Percentiles rank a stretch among this genome's conserved stretches.
Evolutionary conservation across 2,888 invertebrate genomes (phyloP).

Genomic region (Chrysodeixis includens): DNA sequence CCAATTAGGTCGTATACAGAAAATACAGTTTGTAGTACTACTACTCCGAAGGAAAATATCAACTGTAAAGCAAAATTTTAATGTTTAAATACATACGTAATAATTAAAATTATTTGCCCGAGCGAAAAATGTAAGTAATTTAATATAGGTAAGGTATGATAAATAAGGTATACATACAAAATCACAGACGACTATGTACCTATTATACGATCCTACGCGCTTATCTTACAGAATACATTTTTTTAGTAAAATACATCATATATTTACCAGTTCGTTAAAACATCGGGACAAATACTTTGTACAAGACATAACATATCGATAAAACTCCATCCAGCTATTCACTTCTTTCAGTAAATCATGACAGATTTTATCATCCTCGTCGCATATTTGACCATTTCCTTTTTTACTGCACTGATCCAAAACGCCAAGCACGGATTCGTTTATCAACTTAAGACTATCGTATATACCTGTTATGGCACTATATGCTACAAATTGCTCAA

Average conservation of each 20-base stretch:
- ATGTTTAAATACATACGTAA: neutral
- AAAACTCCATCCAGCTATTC: neutral
- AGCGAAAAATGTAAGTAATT: neutral
- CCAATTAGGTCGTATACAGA: neutral
- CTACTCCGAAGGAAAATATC: neutral
- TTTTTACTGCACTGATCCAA: neutral
- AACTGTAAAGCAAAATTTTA: neutral
- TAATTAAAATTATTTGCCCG: neutral
- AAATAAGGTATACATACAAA: too few relatives aligned
- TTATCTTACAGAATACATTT: too few relatives aligned
- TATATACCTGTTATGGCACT: neutral
- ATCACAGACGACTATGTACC: too few relatives aligned
- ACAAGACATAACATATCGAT: constrained; percentile 12
- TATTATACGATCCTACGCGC: too few relatives aligned
- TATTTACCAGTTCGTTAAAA: constrained; percentile 5
- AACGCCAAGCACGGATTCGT: constrained; percentile 3
- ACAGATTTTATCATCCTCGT: neutral
- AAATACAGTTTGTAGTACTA: neutral
- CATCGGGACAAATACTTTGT: constrained; percentile 14
- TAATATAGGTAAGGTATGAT: neutral
- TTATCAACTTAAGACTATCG: constrained; percentile 3
- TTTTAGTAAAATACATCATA: too few relatives aligned
- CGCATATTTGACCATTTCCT: neutral
- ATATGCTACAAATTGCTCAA: constrained; percentile 6
- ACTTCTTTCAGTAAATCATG: neutral